Percentiles rank a stretch among this genome's conserved stretches.
Evolutionary conservation across 2,113 vertebrate genomes (phyloP).

Genomic region (Spea multiplicata): DNA sequence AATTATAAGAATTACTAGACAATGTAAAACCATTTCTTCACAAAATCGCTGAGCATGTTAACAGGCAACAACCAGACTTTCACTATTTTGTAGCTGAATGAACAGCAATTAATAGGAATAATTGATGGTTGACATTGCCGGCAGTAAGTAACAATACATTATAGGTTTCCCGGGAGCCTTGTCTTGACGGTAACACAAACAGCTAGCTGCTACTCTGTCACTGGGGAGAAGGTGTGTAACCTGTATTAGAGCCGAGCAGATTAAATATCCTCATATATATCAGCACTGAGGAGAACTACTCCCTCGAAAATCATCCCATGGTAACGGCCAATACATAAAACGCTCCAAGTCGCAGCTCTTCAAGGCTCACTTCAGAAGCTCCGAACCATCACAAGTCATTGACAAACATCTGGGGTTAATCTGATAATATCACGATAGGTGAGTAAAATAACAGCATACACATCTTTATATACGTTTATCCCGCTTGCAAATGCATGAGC

Average conservation of each 20-base stretch:
- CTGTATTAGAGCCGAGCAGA: background rate
- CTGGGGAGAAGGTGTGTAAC: conserved; percentile 8
- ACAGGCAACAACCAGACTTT: background rate
- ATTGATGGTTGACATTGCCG: background rate
- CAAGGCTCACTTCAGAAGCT: no score
- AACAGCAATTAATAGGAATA: background rate
- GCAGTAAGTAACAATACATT: conserved; percentile 37
- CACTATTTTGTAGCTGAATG: background rate
- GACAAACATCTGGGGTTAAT: background rate
- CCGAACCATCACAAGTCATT: background rate
- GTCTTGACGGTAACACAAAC: conserved; percentile 28
- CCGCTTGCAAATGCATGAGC: no score
- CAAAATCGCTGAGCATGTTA: background rate
- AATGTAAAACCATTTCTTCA: no score
- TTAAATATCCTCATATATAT: fast-evolving
- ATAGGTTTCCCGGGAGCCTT: conserved; percentile 33
- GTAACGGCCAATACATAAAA: background rate
- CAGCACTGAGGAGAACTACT: background rate
- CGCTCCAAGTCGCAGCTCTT: fast-evolving
- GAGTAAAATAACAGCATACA: background rate
- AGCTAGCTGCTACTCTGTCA: background rate
- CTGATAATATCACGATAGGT: background rate
- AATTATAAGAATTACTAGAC: no score
- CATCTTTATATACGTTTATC: no score
- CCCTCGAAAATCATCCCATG: conserved; percentile 13